phyloP scores from a whole-genome alignment of 2,113 vertebrate species.

The Aleadryas rufinucha region DNA sequence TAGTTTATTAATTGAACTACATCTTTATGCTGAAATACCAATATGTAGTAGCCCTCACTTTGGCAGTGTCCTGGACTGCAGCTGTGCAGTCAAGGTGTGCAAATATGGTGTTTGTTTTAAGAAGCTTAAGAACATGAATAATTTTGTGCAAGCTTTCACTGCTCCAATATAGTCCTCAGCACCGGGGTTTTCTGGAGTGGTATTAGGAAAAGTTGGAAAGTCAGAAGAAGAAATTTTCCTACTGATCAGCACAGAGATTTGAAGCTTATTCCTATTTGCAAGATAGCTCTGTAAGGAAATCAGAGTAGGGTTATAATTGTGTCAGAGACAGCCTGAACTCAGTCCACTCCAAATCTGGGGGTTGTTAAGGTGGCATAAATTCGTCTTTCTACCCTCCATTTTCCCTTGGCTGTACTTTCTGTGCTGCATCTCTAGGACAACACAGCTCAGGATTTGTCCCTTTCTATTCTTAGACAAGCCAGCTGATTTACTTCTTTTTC shows the following conservation, averaged over 20 bases:
- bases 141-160: neutral
- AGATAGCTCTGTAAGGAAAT: neutral
- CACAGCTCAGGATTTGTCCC: neutral
- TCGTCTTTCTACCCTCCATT: neutral
- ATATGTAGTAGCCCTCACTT: neutral
- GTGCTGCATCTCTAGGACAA: constrained; percentile 30
- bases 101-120: neutral
- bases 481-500: neutral
- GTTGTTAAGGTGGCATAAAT: neutral
- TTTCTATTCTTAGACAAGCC: constrained; percentile 40
- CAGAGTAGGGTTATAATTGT: neutral
- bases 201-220: neutral
- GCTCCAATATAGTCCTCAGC: neutral
- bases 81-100: neutral
- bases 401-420: constrained; percentile 49
- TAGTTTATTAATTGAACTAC: neutral
- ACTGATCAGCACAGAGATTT: neutral
- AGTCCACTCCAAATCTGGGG: neutral
- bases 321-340: neutral
- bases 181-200: neutral
- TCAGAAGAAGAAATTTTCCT: neutral
- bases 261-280: neutral
- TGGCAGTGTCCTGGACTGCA: neutral
- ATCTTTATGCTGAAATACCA: neutral
- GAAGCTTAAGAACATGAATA: neutral